Evolutionary conservation across 2,888 invertebrate genomes (phyloP).

Genomic region (Danaus chrysippus): DNA sequence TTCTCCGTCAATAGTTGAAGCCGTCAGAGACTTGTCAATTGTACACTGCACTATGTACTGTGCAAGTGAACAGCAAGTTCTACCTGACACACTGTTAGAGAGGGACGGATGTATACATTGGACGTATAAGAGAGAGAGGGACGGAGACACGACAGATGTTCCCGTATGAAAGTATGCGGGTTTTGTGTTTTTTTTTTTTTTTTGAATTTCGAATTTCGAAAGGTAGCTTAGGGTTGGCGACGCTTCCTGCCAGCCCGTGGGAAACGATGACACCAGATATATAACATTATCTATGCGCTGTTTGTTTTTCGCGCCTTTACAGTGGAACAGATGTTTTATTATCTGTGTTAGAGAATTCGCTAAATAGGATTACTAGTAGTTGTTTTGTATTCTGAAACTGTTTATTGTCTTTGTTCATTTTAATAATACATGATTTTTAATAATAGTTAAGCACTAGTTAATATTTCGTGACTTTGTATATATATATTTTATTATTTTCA

Average conservation of each 20-base stretch:
- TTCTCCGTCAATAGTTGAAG: no score
- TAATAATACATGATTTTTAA: no score
- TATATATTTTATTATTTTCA: background rate
- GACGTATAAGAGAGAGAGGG: constrained; percentile 36
- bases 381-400: background rate
- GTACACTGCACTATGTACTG: constrained; percentile 31
- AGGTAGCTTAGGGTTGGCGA: constrained; percentile 41
- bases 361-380: constrained; percentile 9
- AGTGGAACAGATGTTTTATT: constrained; percentile 28
- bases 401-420: no score
- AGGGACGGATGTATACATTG: constrained; percentile 31
- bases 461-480: no score
- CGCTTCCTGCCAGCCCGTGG: constrained; percentile 54
- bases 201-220: constrained; percentile 31
- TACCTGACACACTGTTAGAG: constrained; percentile 40
- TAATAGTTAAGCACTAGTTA: no score
- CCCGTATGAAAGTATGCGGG: constrained; percentile 65
- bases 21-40: constrained; percentile 7
- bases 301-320: constrained; percentile 34
- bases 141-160: constrained; percentile 60
- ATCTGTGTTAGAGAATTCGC: constrained; percentile 25
- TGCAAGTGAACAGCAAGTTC: constrained; percentile 35
- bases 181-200: constrained; percentile 51
- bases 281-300: constrained; percentile 28
- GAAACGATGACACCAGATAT: constrained; percentile 37